Evolutionary conservation across 2,797 vertebrate species (phyloP).

Genomic region (Bovichtus variegatus): DNA sequence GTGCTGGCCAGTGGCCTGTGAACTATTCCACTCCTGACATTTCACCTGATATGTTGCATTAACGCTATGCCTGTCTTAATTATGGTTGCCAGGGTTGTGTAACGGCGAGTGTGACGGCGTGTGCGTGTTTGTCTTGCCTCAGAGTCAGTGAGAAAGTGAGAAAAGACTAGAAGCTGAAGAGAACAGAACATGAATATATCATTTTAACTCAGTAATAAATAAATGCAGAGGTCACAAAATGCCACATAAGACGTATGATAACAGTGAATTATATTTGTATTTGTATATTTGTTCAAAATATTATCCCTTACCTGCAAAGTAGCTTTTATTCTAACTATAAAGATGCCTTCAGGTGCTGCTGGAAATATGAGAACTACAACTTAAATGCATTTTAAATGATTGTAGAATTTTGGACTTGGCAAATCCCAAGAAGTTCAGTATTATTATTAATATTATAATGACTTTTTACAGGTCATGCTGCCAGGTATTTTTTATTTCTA

Average conservation of each 20-base stretch:
- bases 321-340: neutral
- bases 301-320: neutral
- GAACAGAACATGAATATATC: neutral
- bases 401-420: neutral
- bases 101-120: conserved; percentile 16
- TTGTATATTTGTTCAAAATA: neutral
- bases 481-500: neutral
- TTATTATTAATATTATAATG: neutral
- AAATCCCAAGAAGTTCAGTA: neutral
- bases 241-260: neutral
- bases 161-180: conserved; percentile 7
- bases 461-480: neutral
- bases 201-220: neutral
- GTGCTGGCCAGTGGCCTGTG: neutral
- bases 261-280: neutral
- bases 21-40: conserved; percentile 63
- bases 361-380: neutral
- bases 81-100: conserved; percentile 16
- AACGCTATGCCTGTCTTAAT: conserved; percentile 19
- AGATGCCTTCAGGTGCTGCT: neutral
- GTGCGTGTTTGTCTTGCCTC: conserved; percentile 19
- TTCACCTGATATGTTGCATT: conserved; percentile 73
- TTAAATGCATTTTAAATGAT: neutral
- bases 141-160: conserved; percentile 13
- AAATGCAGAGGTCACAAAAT: neutral